phyloP scores from a whole-genome alignment of 2,113 vertebrate genomes.

The Motacilla alba region DNA sequence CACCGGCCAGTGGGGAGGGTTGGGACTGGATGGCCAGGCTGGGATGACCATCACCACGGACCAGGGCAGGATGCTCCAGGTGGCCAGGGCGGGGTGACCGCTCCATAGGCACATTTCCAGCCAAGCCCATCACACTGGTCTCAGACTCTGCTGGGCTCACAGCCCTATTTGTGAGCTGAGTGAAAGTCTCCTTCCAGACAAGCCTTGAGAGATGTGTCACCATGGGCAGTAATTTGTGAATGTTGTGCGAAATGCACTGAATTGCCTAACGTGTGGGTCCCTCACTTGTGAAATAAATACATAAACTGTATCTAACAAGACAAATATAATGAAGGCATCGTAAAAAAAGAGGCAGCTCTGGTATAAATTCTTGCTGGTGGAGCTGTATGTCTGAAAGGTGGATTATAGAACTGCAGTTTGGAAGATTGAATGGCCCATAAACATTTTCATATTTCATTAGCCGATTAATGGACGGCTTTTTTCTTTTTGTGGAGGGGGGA shows the following conservation, averaged over 20 bases:
- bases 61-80: neutral
- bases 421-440: constrained; percentile 82
- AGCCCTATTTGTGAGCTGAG: neutral
- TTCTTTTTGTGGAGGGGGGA: constrained; percentile 5
- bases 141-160: neutral
- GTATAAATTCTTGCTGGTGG: constrained; percentile 75
- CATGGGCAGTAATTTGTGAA: neutral
- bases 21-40: neutral
- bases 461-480: constrained; percentile 75
- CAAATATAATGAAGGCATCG: constrained; percentile 57
- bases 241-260: neutral
- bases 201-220: neutral
- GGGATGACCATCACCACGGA: neutral
- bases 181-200: neutral
- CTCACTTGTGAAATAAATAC: constrained; percentile 46
- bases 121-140: neutral
- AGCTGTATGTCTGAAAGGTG: constrained; percentile 76
- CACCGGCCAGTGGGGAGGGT: fast-evolving
- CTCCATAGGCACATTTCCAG: no score
- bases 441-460: constrained; percentile 85
- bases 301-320: constrained; percentile 62
- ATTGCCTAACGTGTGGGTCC: neutral
- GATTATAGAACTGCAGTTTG: constrained; percentile 78
- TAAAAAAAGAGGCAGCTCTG: constrained; percentile 33
- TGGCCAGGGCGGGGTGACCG: neutral